phyloP scores from a whole-genome alignment of 1,140 invertebrate genomes.

The Ladona fulva region DNA sequence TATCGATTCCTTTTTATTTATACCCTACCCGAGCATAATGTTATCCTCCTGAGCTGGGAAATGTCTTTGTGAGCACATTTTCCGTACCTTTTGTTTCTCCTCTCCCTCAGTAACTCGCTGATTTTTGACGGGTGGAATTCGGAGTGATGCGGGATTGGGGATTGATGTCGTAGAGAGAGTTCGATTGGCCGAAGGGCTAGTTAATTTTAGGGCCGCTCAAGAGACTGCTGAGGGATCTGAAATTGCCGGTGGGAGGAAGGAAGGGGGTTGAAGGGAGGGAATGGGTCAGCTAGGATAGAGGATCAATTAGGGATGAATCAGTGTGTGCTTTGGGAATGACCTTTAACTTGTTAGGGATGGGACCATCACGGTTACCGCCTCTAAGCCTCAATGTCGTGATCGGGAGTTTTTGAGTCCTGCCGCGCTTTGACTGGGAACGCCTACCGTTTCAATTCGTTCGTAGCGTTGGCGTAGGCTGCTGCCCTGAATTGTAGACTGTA shows the following conservation, averaged over 20 bases:
- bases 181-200: background rate
- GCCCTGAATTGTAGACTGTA: too few relatives aligned
- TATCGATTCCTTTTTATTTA: background rate
- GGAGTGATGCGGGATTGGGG: background rate
- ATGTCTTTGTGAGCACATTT: background rate
- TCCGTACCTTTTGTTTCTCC: background rate
- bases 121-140: background rate
- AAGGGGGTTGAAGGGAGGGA: background rate
- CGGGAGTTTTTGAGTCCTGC: background rate
- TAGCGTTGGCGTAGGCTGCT: too few relatives aligned
- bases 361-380: background rate
- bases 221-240: background rate
- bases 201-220: background rate
- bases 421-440: too few relatives aligned
- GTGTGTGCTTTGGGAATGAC: background rate
- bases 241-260: background rate
- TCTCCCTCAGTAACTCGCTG: background rate
- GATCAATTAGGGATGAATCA: conserved; percentile 1
- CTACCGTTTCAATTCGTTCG: too few relatives aligned
- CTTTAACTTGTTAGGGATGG: background rate
- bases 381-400: background rate
- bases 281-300: background rate
- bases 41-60: background rate
- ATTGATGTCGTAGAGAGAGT: background rate
- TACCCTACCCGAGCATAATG: background rate